A percentile compares a stretch with the other conserved stretches of the same genome.
phyloP scores from a whole-genome alignment of 2,888 invertebrate species.

The Calliopum simillimum region DNA sequence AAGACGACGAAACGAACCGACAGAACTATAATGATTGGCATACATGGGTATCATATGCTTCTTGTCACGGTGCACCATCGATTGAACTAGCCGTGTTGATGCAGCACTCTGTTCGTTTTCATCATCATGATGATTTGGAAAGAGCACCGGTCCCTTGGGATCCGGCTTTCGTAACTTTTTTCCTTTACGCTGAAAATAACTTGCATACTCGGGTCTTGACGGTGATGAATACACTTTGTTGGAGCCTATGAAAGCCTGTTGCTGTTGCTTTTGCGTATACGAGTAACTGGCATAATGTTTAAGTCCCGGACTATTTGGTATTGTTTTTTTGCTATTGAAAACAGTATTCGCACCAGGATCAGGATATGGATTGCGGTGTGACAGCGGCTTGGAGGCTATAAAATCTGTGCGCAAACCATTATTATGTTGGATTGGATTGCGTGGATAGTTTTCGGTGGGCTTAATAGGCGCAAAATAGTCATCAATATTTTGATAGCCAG shows the following conservation, averaged over 20 bases:
- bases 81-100: constrained; percentile 61
- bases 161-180: constrained; percentile 52
- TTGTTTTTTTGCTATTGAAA: constrained; percentile 61
- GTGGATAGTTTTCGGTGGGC: constrained; percentile 45
- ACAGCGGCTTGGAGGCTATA: constrained; percentile 52
- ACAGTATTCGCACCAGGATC: constrained; percentile 57
- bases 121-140: constrained; percentile 45
- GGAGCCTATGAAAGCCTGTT: constrained; percentile 32
- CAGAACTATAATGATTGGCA: constrained; percentile 52
- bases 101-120: constrained; percentile 57
- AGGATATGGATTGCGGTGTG: constrained; percentile 39
- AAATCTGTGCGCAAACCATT: constrained; percentile 52
- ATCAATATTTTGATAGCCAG: constrained; percentile 51
- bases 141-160: constrained; percentile 46
- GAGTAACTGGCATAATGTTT: constrained; percentile 69
- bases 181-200: constrained; percentile 60
- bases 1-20: constrained; percentile 43
- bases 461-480: constrained; percentile 53
- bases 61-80: constrained; percentile 63
- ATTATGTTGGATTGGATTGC: constrained; percentile 29
- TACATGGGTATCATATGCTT: constrained; percentile 63
- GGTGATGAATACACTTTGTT: constrained; percentile 49
- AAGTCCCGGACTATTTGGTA: constrained; percentile 65
- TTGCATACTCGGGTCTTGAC: constrained; percentile 57
- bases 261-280: constrained; percentile 45